Base-by-base conservation (phyloP, 2,888 invertebrate species). In the Dolichomitus sp. region DNA sequence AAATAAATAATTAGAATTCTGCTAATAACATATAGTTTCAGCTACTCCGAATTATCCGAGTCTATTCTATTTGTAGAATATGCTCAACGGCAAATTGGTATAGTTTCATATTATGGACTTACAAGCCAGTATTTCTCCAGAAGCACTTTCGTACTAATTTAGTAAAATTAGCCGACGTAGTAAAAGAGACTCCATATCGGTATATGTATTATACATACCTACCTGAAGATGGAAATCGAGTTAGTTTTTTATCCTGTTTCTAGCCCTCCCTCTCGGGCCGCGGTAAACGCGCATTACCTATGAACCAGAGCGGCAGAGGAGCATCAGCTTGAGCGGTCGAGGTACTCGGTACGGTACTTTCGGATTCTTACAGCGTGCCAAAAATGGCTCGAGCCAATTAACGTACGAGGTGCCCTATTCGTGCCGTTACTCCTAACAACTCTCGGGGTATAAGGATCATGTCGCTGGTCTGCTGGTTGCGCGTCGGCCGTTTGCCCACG, bases 321-420 rank as follows among this genome's bases (percentile, higher is more conserved):
- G 70, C 48, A 73, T 52, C 72, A 45, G 72, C 52, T 37, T 33
- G 4, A 9, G 40, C 52, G 30, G 42, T 40, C 73, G 48, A 12
- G 48, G 40, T 50, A 57, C 54, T 65, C 78, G 66, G 54, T 82
- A 74, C 82, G 75, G 79, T 79, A 79, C 69, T 69, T 69, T 52
- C 59, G 76, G 76, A 85, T 84, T 83, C 80, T 80, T 83, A 74
- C 80, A 57, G 72, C 72, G 84, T 78, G 81, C 86, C 85, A 86
- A 86, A 86, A 86, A 84, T 84, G 85, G 84, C 73, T 81, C 80
- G 81, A 83, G 86, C 86, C 86, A 86, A 86, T 86, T 86, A 86
- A 86, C 85, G 86, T 86, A 86, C 85, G 78, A 83, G 86, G 85
- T 83, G 85, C 81, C 85, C 84, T 86, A 86, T 85, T 85, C 86